Base-by-base conservation (phyloP, 2,888 invertebrate species). In the Stegophylla sp. region DNA sequence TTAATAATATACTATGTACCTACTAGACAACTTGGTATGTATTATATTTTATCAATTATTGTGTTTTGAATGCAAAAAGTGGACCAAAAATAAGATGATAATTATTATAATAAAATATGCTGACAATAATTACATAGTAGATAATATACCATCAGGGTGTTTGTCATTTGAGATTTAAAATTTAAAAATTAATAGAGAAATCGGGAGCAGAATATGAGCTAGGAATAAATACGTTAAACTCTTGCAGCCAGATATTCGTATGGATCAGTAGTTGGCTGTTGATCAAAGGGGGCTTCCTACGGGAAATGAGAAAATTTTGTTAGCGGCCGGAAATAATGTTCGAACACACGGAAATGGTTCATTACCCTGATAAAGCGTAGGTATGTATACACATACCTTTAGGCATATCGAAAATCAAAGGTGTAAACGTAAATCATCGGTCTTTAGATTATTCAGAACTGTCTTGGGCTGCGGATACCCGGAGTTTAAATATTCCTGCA, bases 291-390 rank as follows among this genome's bases (percentile, higher is more conserved):
- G 15, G 28, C 59, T 79, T 79, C 79, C 69, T 61, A 51, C 79
- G 48, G 77, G 79, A 79, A 79, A 79, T 79, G 79, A 79, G 79
- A 71, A 79, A 79, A 79, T 79, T 71, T 56, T 48, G 79, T 79
- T 71, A 79, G 48, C 69, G 71, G 51, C 79, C 48, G 79, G 79
- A 79, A 69, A 79, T 79, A 71, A 71, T 51, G 69, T 69, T 69
- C 71, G 59, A 79, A 63, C 79, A 79, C 59, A 51, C 69, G 79
- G 79, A 79, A 79, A 79, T 71, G 61, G 48, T 61, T 79, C 69
- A 71, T 79, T 79, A 79, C 53, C n/a, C n/a, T 17, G 77, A 77
- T 59, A 67, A 45, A 59, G 45, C 45, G 43, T 13, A 48, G 15
- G 34, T 26, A 45, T 10, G 10, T 15, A 41, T 59, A 15, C 15